Conservation (phyloP, 2,113 vertebrate species). For the Bujurquina vittata region DNA sequence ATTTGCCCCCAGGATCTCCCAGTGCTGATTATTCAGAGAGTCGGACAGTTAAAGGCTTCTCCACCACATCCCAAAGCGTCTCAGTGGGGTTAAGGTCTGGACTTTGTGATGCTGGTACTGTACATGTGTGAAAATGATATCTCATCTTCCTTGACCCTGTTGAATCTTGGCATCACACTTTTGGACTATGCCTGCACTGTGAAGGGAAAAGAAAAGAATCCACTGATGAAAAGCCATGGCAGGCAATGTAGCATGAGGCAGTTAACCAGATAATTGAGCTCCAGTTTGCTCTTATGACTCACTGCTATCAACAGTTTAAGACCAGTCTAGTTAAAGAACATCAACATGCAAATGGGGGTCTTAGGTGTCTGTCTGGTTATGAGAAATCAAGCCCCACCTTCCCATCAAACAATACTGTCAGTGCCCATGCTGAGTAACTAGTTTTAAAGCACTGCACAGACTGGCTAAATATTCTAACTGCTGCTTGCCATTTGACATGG, state of each 20-base stretch:
- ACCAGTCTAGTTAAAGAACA: not conserved
- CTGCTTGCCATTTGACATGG: not conserved
- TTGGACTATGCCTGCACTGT: not conserved
- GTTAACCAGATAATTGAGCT: not conserved
- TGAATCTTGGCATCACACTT: not conserved
- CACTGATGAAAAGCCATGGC: not conserved
- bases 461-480: not conserved
- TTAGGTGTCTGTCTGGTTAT: not conserved
- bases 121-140: not conserved
- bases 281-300: not conserved
- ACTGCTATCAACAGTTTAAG: not conserved
- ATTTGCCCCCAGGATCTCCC: not conserved
- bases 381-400: not conserved
- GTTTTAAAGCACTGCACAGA: not conserved
- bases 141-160: not conserved
- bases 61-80: not conserved
- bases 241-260: not conserved
- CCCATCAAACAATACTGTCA: not conserved
- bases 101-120: not conserved
- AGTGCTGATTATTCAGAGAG: too few species aligned
- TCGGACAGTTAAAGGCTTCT: not conserved
- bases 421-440: not conserved
- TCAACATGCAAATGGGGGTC: not conserved
- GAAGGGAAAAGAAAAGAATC: not conserved
- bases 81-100: not conserved